These are phyloP conservation scores for Harlomillsia oculata DNA, from an alignment of 1,140 invertebrate species.

Conservation along the genomic window DNA sequence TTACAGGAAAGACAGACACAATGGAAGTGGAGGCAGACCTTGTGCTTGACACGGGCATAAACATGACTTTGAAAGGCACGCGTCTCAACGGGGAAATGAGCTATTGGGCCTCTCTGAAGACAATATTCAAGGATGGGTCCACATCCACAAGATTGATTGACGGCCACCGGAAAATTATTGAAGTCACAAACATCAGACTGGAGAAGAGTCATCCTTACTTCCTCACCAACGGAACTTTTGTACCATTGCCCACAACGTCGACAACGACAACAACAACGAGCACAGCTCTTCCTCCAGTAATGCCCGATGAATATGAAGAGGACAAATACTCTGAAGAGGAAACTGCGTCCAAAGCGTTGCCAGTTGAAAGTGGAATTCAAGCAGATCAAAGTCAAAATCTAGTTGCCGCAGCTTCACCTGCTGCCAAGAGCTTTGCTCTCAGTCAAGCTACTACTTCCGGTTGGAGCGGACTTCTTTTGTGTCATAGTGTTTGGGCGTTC, in stretches of 20 bases:
- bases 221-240: conserved; percentile 16
- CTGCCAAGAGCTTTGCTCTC: conserved; percentile 7
- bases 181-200: conserved; percentile 25
- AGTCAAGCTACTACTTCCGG: neutral
- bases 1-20: conserved; percentile 22
- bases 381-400: conserved; percentile 15
- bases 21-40: conserved; percentile 24
- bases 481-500: no score
- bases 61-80: conserved; percentile 25
- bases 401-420: conserved; percentile 8
- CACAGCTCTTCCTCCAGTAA: neutral
- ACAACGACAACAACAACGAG: conserved; percentile 19
- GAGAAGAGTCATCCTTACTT: conserved; percentile 22
- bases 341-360: neutral
- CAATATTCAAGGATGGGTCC: conserved; percentile 28
- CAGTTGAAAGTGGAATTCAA: conserved; percentile 3
- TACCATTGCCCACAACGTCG: conserved; percentile 25
- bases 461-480: neutral
- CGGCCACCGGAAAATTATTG: conserved; percentile 19
- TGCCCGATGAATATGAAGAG: neutral
- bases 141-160: conserved; percentile 24
- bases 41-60: conserved; percentile 23
- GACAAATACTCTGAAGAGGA: neutral
- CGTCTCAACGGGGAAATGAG: conserved; percentile 25
- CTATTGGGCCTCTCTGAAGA: conserved; percentile 28